Evolutionary conservation across 2,888 invertebrate species (phyloP), one percentile per base, ranked within the genome.

Genomic region (Leptinotarsa juncta): DNA sequence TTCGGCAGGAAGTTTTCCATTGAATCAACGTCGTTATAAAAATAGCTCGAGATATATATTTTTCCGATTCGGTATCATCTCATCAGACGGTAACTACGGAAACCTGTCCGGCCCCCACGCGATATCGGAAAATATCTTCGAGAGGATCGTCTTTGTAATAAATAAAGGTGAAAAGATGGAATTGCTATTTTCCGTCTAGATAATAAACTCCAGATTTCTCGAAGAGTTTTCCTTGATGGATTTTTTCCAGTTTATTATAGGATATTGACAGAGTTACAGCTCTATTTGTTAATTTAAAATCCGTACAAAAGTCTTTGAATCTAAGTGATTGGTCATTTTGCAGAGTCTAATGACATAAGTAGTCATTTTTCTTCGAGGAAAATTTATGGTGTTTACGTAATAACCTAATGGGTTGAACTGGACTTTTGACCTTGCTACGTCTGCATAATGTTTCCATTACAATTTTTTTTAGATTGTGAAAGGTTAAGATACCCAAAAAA

Each of bases 141-240:
- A 42, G 42, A 42, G 32, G 10, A 32, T 32, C 62, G 26, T n/a
- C 42, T 62, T 62, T 42, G 62, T 62, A 42, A 62, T n/a, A 42
- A 62, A 42, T 62, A 32, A 62, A 62, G 62, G 62, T 32, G 62
- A 62, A 62, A 62, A 62, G 42, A 32, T 62, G 62, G 62, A 42
- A 62, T 62, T 62, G 26, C 62, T 62, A 32, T 62, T 10, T 42
- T n/a, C 18, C n/a, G 4, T 62, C 62, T 42, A 32, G 26, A 62
- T 62, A 62, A 62, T 62, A 62, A 62, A 32, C 18, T 62, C 42
- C 7, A 1, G 26, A 62, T 62, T 32, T 42, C n/a, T 62, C 5
- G 32, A 16, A 32, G n/a, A 32, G 57, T 62, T 62, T 62, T 18
- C 3, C 16, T 26, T 62, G 16, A 26, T 16, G n/a, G 62, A n/a